Evolutionary conservation across 2,113 vertebrate species (phyloP), one percentile per base, ranked within the genome.

Genomic region (Gasterosteus nipponicus): DNA sequence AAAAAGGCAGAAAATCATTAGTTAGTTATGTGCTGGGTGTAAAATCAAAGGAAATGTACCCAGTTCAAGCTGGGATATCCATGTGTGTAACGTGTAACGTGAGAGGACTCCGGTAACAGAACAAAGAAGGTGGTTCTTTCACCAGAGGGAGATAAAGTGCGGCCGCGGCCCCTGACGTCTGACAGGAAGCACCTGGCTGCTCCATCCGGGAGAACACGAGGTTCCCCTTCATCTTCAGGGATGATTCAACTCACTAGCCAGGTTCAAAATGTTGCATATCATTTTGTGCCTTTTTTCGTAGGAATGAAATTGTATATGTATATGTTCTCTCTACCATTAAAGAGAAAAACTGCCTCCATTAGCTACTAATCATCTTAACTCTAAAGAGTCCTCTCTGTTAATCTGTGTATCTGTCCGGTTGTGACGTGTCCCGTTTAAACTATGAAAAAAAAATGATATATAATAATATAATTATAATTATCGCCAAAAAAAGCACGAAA

Each of bases 401-500:
- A 58, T 57, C 19, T 46, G n/a, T 56, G 54, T 69, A 41, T 47
- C 7, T 41, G 3, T 3, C 53, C 22, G 33, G 65, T 8, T 35
- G 42, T 70, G 18, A 58, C 38, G 31, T 49, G n/a, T 77, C 59
- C 42, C 0, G 39, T 71, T 64, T 84, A 10, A 68, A 18, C 22
- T 6, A 11, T 76, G 61, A 75, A 76, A 69, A 62, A 54, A 31
- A 26, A 26, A 26, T 26, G 1, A 26, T 26, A 26, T 26, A 26
- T 26, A 26, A 26, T 26, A 26, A 26, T 26, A 26, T 26, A 26
- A 26, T 26, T 26, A 26, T 26, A 26, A 26, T 26, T 26, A 26
- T 26, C 22, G 22, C 22, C 22, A 64, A 75, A 76, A 69, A 62
- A 54, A 31, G 80, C 54, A 46, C 29, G 66, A 26, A 69, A 69